Evolutionary conservation across 1,140 invertebrate species (phyloP).

Genomic region (Zaprionus ghesquierei): DNA sequence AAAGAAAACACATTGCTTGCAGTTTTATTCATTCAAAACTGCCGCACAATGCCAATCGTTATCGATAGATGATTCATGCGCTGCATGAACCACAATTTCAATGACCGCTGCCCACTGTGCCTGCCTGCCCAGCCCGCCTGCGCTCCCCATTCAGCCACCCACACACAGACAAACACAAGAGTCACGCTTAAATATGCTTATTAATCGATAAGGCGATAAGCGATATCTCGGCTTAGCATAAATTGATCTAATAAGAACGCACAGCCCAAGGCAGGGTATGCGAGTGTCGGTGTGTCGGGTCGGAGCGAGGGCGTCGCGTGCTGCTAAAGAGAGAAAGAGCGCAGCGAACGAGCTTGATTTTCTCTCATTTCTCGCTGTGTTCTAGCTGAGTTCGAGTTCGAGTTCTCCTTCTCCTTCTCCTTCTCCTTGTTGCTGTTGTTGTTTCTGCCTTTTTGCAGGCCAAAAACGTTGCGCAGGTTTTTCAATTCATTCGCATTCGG

Average conservation of each 20-base stretch:
- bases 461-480: conserved; percentile 45
- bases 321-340: not conserved
- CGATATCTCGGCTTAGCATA: not conserved
- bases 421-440: not conserved
- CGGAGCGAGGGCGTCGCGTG: not conserved
- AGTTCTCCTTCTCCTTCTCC: not conserved
- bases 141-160: not conserved
- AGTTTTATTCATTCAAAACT: conserved; percentile 30
- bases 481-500: conserved; percentile 51
- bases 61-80: conserved; percentile 31
- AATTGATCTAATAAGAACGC: conserved; percentile 21
- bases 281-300: conserved; percentile 1
- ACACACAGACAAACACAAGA: not conserved
- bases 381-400: not conserved
- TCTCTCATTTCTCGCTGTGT: not conserved
- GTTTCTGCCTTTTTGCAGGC: conserved; percentile 26
- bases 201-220: not conserved
- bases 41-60: conserved; percentile 2
- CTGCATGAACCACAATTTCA: conserved; percentile 9
- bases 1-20: conserved; percentile 14
- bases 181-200: not conserved
- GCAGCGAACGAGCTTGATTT: not conserved
- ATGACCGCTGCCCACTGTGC: not conserved
- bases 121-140: not conserved
- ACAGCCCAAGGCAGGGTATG: not conserved